Evolutionary conservation across 2,113 vertebrate species (phyloP).

Genomic region (Alexandromys fortis): DNA sequence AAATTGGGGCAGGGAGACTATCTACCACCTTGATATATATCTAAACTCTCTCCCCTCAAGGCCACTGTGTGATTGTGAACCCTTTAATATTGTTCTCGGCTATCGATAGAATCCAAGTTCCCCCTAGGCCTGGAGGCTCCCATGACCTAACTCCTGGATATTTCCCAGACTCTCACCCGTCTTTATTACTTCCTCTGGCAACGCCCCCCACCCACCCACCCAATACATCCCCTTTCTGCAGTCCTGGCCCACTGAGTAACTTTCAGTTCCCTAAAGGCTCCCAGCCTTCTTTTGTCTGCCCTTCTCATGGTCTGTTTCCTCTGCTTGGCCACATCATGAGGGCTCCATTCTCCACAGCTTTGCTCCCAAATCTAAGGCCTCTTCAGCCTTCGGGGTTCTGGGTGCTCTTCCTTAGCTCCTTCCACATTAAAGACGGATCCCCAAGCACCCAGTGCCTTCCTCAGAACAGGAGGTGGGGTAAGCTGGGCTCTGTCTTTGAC

Average conservation of each 20-base stretch:
- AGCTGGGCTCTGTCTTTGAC: background rate
- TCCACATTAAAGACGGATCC: background rate
- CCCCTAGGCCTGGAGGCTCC: background rate
- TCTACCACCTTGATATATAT: background rate
- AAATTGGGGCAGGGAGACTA: background rate
- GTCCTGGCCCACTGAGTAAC: background rate
- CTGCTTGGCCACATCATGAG: background rate
- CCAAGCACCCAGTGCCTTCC: background rate
- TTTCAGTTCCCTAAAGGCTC: slow-evolving; percentile 52
- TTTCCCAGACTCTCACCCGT: background rate
- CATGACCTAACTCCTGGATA: background rate
- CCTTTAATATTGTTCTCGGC: background rate
- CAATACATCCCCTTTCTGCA: background rate
- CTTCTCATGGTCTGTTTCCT: background rate
- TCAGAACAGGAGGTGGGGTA: background rate
- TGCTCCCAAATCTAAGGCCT: background rate
- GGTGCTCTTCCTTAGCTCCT: background rate
- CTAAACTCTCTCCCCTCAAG: background rate
- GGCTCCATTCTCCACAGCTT: background rate
- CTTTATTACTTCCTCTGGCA: background rate
- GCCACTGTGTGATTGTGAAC: background rate
- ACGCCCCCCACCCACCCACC: background rate
- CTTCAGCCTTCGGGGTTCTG: background rate
- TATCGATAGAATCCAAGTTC: slow-evolving; percentile 40
- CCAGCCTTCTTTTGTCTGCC: background rate